Base-by-base conservation (phyloP, 2,113 vertebrate genomes). In the Odontesthes bonariensis region DNA sequence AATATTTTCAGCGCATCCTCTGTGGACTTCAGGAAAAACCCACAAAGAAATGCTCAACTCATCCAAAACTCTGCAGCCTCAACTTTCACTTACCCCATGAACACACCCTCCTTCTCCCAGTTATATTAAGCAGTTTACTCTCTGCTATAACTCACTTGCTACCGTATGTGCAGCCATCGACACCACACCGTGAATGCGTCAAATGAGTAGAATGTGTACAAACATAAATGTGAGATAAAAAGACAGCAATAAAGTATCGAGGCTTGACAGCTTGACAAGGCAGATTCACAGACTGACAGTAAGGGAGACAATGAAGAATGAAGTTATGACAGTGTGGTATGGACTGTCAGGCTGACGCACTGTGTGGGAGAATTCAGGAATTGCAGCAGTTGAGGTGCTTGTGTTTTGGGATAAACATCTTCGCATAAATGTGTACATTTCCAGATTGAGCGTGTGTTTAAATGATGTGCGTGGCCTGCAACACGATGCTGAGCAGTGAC, bases 401-500 rank as follows among this genome's bases (percentile, higher is more conserved):
- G 47, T 44, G 60, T 53, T 68, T 10, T 27, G 59, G 47, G 42
- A 31, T 40, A 46, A 61, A 44, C 20, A 63, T 51, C 40, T 61
- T 74, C 33, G 57, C 55, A 73, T n/a, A 64, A n/a, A 57, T 33
- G 22, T 42, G 71, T 67, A 64, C 70, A 74, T 83, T 66, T 59
- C 66, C 20, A 72, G 66, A 63, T 35, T 17, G 22, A 27, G 2
- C 10, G 57, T 61, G 42, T 69, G 40, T 66, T 47, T 69, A 22
- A 47, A 23, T 52, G 52, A 31, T 62, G 4, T 47, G 55, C n/a
- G 51, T 17, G 64, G 46, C 47, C 69, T 79, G 69, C 73, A 78
- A 65, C 80, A 83, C 56, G 58, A 79, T 82, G 42, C 76, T 27
- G 83, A 82, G 81, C 76, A 61, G 35, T 82, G 80, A 89, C 68